Percentiles rank a stretch among this genome's conserved stretches.
These are phyloP conservation scores for Aythya baeri DNA, from an alignment of 2,113 vertebrate genomes.

Conservation along the genomic window DNA sequence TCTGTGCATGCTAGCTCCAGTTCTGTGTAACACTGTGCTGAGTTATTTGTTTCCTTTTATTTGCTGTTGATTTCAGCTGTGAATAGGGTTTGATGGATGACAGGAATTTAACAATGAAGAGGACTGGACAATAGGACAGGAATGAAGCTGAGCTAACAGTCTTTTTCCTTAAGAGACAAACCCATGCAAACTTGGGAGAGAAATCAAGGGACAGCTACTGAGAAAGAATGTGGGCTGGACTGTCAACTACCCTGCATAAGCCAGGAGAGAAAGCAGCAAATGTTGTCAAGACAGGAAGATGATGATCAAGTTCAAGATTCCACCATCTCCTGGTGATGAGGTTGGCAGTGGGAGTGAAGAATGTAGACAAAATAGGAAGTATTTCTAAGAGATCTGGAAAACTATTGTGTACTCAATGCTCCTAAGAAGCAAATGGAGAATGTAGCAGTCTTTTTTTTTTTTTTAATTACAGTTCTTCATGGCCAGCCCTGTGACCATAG, in stretches of 20 bases:
- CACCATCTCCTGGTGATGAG: not conserved
- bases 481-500: not conserved
- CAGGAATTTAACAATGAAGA: conserved; percentile 28
- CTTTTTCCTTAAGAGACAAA: not conserved
- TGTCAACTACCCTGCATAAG: not conserved
- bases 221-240: not conserved
- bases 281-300: not conserved
- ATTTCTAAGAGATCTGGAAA: not conserved
- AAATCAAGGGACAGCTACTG: not conserved
- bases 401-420: not conserved
- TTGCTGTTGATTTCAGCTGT: conserved; percentile 37
- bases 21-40: conserved; percentile 2
- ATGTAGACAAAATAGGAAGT: not conserved
- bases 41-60: conserved; percentile 50
- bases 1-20: not conserved
- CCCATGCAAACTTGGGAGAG: not conserved
- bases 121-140: not conserved
- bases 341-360: not conserved
- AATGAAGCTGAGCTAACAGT: conserved; percentile 27
- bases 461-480: not conserved
- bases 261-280: not conserved
- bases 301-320: too few relatives aligned
- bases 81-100: conserved; percentile 22
- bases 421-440: not conserved
- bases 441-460: not conserved